Evolutionary conservation across 1,140 invertebrate species (phyloP).

Genomic region (Caerostris extrusa): DNA sequence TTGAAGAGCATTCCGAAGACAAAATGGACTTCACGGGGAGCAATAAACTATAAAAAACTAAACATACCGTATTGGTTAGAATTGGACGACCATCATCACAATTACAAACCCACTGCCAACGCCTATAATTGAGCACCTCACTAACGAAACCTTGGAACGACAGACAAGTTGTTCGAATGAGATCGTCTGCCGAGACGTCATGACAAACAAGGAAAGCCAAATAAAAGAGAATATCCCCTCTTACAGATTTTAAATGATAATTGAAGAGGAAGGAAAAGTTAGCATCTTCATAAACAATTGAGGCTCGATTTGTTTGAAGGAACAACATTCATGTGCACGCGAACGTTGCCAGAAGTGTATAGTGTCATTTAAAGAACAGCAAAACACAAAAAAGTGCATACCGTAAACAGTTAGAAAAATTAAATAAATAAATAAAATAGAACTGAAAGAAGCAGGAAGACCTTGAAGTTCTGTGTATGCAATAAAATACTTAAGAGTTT

Average conservation of each 20-base stretch:
- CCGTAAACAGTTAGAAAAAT: not conserved
- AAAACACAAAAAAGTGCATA: not conserved
- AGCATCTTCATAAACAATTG: constrained; percentile 54
- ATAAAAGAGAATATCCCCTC: not conserved
- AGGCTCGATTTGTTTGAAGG: constrained; percentile 11
- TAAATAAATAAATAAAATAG: not conserved
- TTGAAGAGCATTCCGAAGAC: not conserved
- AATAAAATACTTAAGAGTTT: constrained; percentile 24
- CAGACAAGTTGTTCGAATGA: constrained; percentile 21
- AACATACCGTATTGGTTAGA: constrained; percentile 28
- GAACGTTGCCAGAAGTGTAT: not conserved
- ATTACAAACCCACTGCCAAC: constrained; percentile 7
- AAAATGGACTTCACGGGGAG: not conserved
- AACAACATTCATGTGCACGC: constrained; percentile 22
- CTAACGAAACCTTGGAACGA: not conserved
- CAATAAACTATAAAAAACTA: not conserved
- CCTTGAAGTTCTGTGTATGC: constrained; percentile 13
- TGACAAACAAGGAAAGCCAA: constrained; percentile 7
- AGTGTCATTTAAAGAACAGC: not conserved
- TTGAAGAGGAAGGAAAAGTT: constrained; percentile 37
- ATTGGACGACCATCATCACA: constrained; percentile 22
- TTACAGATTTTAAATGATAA: constrained; percentile 63
- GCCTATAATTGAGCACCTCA: constrained; percentile 18
- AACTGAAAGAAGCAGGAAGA: constrained; percentile 29
- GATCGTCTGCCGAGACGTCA: constrained; percentile 15